Evolutionary conservation across 2,888 invertebrate species (phyloP).

Genomic region (Leptopilina drosophilae): DNA sequence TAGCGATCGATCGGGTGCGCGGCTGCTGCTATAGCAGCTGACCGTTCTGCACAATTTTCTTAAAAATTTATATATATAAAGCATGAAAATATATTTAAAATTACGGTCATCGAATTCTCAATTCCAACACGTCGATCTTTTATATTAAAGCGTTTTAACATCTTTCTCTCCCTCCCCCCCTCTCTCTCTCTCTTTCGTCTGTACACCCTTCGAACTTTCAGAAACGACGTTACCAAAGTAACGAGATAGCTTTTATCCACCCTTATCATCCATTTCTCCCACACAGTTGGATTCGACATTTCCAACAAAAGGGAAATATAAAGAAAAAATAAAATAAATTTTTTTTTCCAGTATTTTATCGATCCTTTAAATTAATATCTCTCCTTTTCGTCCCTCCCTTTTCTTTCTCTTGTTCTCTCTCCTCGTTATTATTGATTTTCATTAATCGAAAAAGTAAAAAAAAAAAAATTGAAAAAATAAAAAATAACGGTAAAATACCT

Average conservation of each 20-base stretch:
- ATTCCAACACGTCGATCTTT: conserved; percentile 17
- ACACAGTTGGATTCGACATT: conserved; percentile 10
- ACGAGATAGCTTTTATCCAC: conserved; percentile 26
- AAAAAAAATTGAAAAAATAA: not conserved
- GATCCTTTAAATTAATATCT: not conserved
- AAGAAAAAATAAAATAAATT: too few species aligned
- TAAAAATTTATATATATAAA: conserved; percentile 8
- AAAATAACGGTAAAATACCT: not conserved
- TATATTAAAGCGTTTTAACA: conserved; percentile 1
- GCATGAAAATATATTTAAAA: conserved; percentile 10
- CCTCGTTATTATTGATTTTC: conserved; percentile 4
- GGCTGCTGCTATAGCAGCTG: conserved; percentile 65
- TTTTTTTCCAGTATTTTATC: not conserved
- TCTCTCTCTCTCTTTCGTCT: too few species aligned
- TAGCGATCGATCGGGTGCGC: conserved; percentile 72
- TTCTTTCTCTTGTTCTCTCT: not conserved
- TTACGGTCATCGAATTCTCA: conserved; percentile 6
- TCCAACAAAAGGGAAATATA: not conserved
- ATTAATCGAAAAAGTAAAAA: conserved; percentile 1
- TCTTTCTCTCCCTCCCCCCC: not conserved
- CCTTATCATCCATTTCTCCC: conserved; percentile 15
- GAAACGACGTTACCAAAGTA: conserved; percentile 19
- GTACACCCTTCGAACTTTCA: not conserved
- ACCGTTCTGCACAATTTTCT: conserved; percentile 57
- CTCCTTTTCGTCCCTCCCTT: too few species aligned